Evolutionary conservation across 2,797 vertebrate species (phyloP).

Genomic region (Cyprinodon diabolis): DNA sequence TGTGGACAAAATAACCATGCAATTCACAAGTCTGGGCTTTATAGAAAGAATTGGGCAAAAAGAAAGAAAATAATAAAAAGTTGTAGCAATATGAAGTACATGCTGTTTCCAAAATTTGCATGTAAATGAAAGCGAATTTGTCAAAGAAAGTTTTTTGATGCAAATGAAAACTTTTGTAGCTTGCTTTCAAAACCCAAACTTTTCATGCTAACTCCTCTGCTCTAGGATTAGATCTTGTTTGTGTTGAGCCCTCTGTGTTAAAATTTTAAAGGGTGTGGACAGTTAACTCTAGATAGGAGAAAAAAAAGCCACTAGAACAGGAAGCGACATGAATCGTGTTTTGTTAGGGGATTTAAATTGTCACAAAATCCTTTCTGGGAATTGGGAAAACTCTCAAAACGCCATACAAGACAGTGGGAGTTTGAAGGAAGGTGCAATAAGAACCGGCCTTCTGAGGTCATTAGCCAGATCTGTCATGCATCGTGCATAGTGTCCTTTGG

Average conservation of each 20-base stretch:
- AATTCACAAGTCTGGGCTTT: too few relatives aligned
- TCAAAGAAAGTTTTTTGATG: background rate
- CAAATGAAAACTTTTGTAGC: constrained; percentile 7
- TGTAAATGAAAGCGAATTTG: background rate
- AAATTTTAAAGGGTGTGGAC: constrained; percentile 47
- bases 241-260: constrained; percentile 56
- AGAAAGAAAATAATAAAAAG: too few relatives aligned
- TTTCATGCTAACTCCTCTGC: constrained; percentile 49
- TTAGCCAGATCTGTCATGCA: constrained; percentile 11
- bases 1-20: too few relatives aligned
- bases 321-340: constrained; percentile 41
- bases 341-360: constrained; percentile 33
- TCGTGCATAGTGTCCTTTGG: background rate
- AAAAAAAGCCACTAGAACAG: constrained; percentile 39
- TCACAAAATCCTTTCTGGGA: constrained; percentile 27
- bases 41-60: too few relatives aligned
- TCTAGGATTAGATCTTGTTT: constrained; percentile 61
- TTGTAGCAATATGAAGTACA: background rate
- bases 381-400: constrained; percentile 28
- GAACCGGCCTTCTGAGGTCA: constrained; percentile 6
- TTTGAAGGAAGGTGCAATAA: constrained; percentile 20
- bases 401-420: background rate
- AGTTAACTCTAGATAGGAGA: constrained; percentile 35
- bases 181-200: constrained; percentile 31
- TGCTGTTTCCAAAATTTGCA: background rate